Percentiles rank a stretch among this genome's conserved stretches.
Conservation (phyloP, 1,140 invertebrate genomes). For the Ceratitis capitata region DNA sequence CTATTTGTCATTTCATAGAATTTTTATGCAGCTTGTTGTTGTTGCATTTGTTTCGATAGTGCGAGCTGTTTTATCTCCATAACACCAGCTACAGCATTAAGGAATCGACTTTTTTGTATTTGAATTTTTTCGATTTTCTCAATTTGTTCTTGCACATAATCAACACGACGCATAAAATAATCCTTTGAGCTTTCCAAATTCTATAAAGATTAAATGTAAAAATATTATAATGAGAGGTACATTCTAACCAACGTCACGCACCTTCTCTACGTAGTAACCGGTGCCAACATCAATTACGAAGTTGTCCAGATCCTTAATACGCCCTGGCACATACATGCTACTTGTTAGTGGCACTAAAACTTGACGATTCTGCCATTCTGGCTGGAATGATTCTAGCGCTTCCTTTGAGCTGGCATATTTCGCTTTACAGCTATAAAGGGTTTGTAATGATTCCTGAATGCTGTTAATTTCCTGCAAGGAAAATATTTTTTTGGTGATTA, state of each 20-base stretch:
- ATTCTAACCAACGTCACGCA: constrained; percentile 53
- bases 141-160: constrained; percentile 92
- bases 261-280: constrained; percentile 94
- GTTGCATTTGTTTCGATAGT: constrained; percentile 54
- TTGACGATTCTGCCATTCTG: constrained; percentile 78
- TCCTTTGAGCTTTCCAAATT: constrained; percentile 83
- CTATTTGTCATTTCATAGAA: not conserved
- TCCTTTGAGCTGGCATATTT: constrained; percentile 90
- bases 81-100: constrained; percentile 79
- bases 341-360: constrained; percentile 91
- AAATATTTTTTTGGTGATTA: not conserved
- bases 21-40: constrained; percentile 49
- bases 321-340: constrained; percentile 95
- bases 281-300: constrained; percentile 94
- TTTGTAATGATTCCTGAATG: constrained; percentile 88
- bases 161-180: constrained; percentile 91
- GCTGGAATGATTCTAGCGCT: constrained; percentile 82
- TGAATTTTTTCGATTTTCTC: constrained; percentile 89
- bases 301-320: constrained; percentile 81
- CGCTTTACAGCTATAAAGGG: constrained; percentile 86
- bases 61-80: constrained; percentile 73
- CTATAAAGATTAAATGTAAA: constrained; percentile 66
- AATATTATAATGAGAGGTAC: not conserved
- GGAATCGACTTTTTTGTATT: constrained; percentile 85
- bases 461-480: constrained; percentile 79